Evolutionary conservation across 1,140 invertebrate species (phyloP), one percentile per base, ranked within the genome.

Genomic region (Pissodes strobi): DNA sequence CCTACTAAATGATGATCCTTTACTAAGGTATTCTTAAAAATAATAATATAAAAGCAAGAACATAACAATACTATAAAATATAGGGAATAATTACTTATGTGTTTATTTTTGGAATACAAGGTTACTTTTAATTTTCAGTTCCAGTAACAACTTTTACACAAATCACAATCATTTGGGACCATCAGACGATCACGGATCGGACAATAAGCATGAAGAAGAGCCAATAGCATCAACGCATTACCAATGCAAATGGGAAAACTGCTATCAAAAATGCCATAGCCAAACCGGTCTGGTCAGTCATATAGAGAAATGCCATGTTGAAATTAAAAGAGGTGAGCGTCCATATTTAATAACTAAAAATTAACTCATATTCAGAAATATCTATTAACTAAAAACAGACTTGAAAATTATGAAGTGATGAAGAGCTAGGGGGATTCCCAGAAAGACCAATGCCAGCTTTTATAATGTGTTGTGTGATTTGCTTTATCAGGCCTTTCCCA

Each of bases 271-370:
- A 38, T 96, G 94, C 77, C 79, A 85, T 0, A 87, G 88, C 64
- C 92, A 95, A 69, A 88, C 86, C 34, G 84, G 86, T 2, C 80
- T 98, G 22, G 94, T 97, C 0, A 85, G 87, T 30, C 95, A 98
- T 76, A 95, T 98, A 57, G 94, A 97, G 75, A 91, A 90, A 74
- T 82, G 82, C 6, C 95, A 98, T 72, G 91, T 98, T 21, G 94
- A 97, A 73, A 84, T 89, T 39, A 85, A 90, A 53, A 88, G 88
- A 81, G 82, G 83, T 84, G 79, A 74, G n/a, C 30, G 46, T 18
- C 9, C 15, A 27, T 15, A 8, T 52, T 55, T 12, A 13, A 18
- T 15, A n/a, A n/a, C n/a, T 17, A 12, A 12, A 39, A 57, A 8
- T 56, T 18, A 13, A 45, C 8, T 55, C 18, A 17, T 9, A n/a